A percentile compares a stretch with the other conserved stretches of the same genome.
Conservation (phyloP, 2,888 invertebrate species). For the Phaedon cochleariae region DNA sequence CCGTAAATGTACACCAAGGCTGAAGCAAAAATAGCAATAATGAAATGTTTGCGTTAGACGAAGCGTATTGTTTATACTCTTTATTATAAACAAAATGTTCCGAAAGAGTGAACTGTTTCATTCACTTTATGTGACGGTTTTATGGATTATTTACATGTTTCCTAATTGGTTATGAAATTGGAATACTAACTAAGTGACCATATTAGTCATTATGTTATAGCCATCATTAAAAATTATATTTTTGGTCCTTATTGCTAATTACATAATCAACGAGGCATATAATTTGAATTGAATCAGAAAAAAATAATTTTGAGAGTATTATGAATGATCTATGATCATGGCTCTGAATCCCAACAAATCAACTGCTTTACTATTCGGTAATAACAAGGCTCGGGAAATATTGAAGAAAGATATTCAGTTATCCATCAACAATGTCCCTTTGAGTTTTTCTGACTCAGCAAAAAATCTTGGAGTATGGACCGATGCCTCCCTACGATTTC, state of each 20-base stretch:
- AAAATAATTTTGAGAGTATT: too few species aligned
- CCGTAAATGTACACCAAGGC: constrained; percentile 39
- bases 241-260: neutral
- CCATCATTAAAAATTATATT: neutral
- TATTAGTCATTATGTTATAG: too few species aligned
- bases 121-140: constrained; percentile 26
- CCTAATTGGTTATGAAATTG: constrained; percentile 14
- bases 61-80: constrained; percentile 34
- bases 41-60: constrained; percentile 34
- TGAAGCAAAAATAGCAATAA: constrained; percentile 37
- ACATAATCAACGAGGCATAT: neutral
- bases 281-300: neutral
- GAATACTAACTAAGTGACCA: neutral
- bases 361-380: too few species aligned
- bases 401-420: too few species aligned
- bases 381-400: too few species aligned
- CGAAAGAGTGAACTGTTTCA: constrained; percentile 14
- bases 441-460: too few species aligned
- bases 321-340: too few species aligned
- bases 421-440: too few species aligned
- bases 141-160: constrained; percentile 12
- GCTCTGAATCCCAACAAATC: too few species aligned
- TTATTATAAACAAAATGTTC: constrained; percentile 35
- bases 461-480: too few species aligned
- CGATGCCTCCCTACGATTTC: too few species aligned